Percentiles rank a stretch among this genome's conserved stretches.
These are phyloP conservation scores for Archaeoteleia sp. DNA, from an alignment of 2,888 invertebrate species.

Conservation along the genomic window DNA sequence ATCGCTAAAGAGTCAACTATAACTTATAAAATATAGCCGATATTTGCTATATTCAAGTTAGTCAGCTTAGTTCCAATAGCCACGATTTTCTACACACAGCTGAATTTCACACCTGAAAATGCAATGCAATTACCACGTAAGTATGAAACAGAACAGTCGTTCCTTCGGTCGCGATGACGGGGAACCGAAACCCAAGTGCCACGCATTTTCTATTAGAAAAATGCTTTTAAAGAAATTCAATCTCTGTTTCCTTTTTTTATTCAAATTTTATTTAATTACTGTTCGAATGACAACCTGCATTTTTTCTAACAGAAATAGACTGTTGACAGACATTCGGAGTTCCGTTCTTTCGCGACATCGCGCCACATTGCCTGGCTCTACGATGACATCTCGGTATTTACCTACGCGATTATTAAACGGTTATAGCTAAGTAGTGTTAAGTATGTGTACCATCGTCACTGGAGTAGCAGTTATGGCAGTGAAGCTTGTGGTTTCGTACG, in stretches of 20 bases:
- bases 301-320: slow-evolving; percentile 1
- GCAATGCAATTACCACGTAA: slow-evolving; percentile 51
- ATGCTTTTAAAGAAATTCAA: slow-evolving; percentile 2
- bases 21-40: slow-evolving; percentile 70
- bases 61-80: slow-evolving; percentile 64
- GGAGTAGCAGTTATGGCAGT: slow-evolving; percentile 98
- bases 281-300: not conserved
- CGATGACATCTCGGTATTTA: slow-evolving; percentile 44
- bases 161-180: slow-evolving; percentile 39
- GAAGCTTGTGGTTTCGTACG: slow-evolving; percentile 91
- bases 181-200: slow-evolving; percentile 4
- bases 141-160: slow-evolving; percentile 32
- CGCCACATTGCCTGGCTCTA: slow-evolving; percentile 29
- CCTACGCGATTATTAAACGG: slow-evolving; percentile 41
- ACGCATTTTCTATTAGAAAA: not conserved
- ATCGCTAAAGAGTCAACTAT: slow-evolving; percentile 57
- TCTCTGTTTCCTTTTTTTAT: not conserved
- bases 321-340: not conserved
- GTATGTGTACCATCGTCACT: slow-evolving; percentile 88
- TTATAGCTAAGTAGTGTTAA: slow-evolving; percentile 49
- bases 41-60: slow-evolving; percentile 70
- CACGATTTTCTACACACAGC: slow-evolving; percentile 80
- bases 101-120: slow-evolving; percentile 82
- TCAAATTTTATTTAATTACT: too few relatives aligned
- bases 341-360: slow-evolving; percentile 40